Evolutionary conservation across 2,797 vertebrate species (phyloP).

Genomic region (Microctenopoma steveboyesi): DNA sequence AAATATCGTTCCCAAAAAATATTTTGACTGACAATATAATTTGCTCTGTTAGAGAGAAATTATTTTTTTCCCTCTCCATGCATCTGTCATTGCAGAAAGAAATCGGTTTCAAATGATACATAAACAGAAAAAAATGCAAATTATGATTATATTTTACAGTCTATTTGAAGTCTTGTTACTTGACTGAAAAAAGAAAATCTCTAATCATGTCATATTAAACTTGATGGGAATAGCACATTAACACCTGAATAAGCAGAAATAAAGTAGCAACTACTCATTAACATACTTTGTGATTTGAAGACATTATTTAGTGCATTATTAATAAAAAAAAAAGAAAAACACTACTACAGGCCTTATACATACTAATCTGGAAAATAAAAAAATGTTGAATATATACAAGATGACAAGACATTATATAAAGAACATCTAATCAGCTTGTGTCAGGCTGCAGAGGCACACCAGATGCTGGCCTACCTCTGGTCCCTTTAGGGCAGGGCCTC

Average conservation of each 20-base stretch:
- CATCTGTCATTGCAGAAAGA: conserved; percentile 11
- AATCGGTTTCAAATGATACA: conserved; percentile 40
- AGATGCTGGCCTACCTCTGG: conserved; percentile 85
- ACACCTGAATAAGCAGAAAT: conserved; percentile 19
- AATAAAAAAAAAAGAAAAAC: conserved; percentile 5
- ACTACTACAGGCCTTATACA: neutral
- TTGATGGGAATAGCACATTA: conserved; percentile 28
- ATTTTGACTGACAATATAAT: conserved; percentile 6
- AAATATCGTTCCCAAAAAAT: conserved; percentile 10
- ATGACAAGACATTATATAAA: neutral
- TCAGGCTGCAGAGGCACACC: neutral
- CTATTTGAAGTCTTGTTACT: neutral
- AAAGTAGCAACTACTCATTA: neutral
- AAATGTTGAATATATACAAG: conserved; percentile 8
- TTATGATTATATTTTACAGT: neutral
- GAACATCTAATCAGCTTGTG: neutral
- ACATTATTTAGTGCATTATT: conserved; percentile 12
- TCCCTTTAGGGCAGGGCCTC: conserved; percentile 97
- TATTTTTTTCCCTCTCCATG: conserved; percentile 2
- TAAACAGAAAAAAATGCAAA: conserved; percentile 18
- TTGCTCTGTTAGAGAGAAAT: conserved; percentile 11
- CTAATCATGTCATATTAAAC: conserved; percentile 19
- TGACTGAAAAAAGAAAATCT: conserved; percentile 9
- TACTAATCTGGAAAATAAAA: conserved; percentile 22
- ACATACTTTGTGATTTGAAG: neutral